phyloP scores from a whole-genome alignment of 2,113 vertebrate genomes.

The Picathartes gymnocephalus region DNA sequence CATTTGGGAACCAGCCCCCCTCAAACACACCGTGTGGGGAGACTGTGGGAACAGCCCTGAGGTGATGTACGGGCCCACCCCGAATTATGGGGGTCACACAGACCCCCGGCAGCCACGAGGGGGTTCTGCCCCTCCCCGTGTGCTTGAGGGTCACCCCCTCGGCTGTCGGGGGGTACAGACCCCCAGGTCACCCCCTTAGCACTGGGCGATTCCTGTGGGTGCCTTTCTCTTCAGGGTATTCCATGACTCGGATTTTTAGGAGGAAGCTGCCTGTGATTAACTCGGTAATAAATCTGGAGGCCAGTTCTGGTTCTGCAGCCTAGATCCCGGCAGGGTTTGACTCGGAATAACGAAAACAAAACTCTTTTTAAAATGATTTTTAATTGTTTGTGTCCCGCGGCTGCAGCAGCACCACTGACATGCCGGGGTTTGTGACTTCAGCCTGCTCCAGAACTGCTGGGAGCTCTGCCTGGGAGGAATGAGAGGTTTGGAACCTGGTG shows the following conservation, averaged over 20 bases:
- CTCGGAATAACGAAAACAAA: not conserved
- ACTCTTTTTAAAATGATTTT: fast-evolving
- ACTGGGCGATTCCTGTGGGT: not conserved
- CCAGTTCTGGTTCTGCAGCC: not conserved
- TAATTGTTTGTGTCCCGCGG: fast-evolving
- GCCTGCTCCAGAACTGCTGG: not conserved
- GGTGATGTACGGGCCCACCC: not conserved
- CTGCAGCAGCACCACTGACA: not conserved
- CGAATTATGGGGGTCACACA: fast-evolving
- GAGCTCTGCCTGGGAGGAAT: not conserved
- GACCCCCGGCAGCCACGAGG: too few species aligned
- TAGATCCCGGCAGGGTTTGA: not conserved
- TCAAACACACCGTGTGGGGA: too few species aligned
- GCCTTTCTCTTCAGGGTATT: not conserved
- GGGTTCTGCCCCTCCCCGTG: not conserved
- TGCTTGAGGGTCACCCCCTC: not conserved
- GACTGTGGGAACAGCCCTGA: too few species aligned
- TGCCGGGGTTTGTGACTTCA: not conserved
- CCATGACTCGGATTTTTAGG: not conserved
- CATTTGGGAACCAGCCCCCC: not conserved
- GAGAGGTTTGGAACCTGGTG: not conserved
- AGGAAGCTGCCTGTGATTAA: not conserved
- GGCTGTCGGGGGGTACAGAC: not conserved
- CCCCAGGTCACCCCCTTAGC: not conserved
- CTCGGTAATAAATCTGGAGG: not conserved